These are phyloP conservation scores for Papilio xuthus DNA, from an alignment of 1,140 invertebrate genomes.

Conservation along the genomic window DNA sequence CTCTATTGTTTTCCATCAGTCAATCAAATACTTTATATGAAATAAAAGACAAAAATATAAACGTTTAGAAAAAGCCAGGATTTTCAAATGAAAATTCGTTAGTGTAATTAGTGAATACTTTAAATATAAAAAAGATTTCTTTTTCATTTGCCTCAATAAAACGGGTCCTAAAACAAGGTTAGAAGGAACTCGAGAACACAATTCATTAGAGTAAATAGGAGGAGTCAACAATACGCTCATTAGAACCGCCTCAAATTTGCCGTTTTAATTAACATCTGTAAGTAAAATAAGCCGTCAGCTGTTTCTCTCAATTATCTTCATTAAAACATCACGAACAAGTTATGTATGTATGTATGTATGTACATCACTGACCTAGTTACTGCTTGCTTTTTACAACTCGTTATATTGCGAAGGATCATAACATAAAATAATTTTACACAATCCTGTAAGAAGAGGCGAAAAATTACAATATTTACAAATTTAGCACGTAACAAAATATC, in stretches of 20 bases:
- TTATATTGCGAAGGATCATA: neutral
- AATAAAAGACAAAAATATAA: neutral
- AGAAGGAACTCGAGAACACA: constrained; percentile 4
- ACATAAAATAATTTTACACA: neutral
- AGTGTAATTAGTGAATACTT: neutral
- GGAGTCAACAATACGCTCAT: constrained; percentile 11
- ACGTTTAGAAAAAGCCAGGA: neutral
- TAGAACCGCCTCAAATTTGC: constrained; percentile 17
- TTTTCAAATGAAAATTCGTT: constrained; percentile 4
- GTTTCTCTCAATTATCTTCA: constrained; percentile 12
- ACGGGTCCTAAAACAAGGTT: constrained; percentile 1
- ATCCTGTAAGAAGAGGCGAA: neutral
- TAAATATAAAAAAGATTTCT: constrained; percentile 11
- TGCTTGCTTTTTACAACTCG: neutral
- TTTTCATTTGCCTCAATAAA: neutral
- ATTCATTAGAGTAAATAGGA: constrained; percentile 22
- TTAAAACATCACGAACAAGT: constrained; percentile 15
- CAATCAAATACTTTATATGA: no score
- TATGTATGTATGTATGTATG: neutral
- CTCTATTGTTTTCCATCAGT: no score
- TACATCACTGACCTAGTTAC: neutral
- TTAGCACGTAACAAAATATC: neutral
- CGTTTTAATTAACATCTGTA: constrained; percentile 25
- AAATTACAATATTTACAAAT: neutral
- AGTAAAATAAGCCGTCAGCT: constrained; percentile 23